Base-by-base conservation (phyloP, 2,888 invertebrate species). In the Rhamnusium bicolor region DNA sequence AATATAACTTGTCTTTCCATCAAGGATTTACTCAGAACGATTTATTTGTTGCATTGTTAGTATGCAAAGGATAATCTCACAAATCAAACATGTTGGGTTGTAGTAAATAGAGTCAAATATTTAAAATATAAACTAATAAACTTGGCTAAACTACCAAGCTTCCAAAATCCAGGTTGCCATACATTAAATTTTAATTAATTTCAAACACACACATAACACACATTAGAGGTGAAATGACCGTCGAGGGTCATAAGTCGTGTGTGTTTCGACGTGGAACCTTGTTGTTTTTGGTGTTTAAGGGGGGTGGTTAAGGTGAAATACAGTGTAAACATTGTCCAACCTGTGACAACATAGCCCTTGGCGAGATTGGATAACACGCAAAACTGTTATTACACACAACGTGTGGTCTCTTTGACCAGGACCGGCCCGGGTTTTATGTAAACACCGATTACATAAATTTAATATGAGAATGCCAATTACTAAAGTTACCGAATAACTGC, bases 321-420 rank as follows among this genome's bases (percentile, higher is more conserved):
- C 78, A 74, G 73, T 76, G 77, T 74, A 79, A 79, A 81, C 79
- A 81, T 72, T 75, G 79, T 78, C 79, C 79, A 79, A 81, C 81
- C 81, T 82, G 81, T 80, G 81, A 82, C 82, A 82, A 82, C 81
- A 81, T 65, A 74, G 81, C 82, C 80, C 77, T 80, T 73, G 80
- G 80, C 80, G 79, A 79, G 81, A 82, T 84, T 81, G 80, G 80
- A 80, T 81, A 81, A 79, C 84, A 84, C 83, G 85, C 84, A 81
- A 85, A 84, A 84, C 79, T 83, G 84, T 85, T 85, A 85, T 85
- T 85, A 84, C 77, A 80, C 76, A 78, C 73, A 77, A 78, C 74
- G 74, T 51, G 63, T 58, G 49, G 49, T 14, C 21, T 10, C 53
- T 27, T 29, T 24, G 63, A 18, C 46, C 72, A 67, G 72, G 46